phyloP scores from a whole-genome alignment of 2,113 vertebrate genomes.

The Galemys pyrenaicus region DNA sequence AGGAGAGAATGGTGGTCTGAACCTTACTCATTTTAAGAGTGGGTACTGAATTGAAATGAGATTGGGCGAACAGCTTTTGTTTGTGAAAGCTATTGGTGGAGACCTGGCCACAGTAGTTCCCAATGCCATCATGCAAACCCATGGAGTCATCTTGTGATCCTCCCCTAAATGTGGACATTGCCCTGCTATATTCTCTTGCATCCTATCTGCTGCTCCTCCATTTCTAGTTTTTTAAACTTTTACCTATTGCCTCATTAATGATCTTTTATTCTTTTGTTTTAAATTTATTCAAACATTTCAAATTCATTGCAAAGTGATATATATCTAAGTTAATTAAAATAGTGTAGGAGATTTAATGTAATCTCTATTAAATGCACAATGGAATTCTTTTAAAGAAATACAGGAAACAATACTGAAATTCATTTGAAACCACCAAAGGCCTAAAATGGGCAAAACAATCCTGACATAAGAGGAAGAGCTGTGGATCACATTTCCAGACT shows the following conservation, averaged over 20 bases:
- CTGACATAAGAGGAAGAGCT: too few relatives aligned
- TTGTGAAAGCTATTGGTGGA: neutral
- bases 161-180: neutral
- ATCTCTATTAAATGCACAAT: too few relatives aligned
- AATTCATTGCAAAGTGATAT: too few relatives aligned
- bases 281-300: slow-evolving; percentile 1
- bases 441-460: too few relatives aligned
- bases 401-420: too few relatives aligned
- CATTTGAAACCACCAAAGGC: too few relatives aligned
- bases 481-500: too few relatives aligned
- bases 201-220: neutral
- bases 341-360: too few relatives aligned
- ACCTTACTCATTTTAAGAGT: neutral
- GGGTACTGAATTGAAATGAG: neutral
- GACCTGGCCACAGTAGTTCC: neutral
- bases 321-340: too few relatives aligned
- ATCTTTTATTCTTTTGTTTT: neutral
- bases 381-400: too few relatives aligned
- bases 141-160: neutral
- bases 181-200: neutral
- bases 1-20: neutral
- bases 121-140: neutral
- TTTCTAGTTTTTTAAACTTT: neutral
- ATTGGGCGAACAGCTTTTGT: neutral
- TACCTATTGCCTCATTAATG: neutral